phyloP scores from a whole-genome alignment of 1,140 invertebrate species.

The Venustaconcha ellipsiformis region DNA sequence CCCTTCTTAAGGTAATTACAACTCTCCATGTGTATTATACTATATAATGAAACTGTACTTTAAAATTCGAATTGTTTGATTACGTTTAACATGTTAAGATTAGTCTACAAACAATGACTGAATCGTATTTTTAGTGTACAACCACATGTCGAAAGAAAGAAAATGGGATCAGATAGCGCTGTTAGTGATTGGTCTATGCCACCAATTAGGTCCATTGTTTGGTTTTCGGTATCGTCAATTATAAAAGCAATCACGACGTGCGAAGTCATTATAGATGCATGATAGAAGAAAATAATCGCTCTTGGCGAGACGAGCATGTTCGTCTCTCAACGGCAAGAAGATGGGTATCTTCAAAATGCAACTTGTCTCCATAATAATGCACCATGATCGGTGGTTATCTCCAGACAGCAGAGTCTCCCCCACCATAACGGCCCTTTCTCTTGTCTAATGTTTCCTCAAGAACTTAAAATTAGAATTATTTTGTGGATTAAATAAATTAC shows the following conservation, averaged over 20 bases:
- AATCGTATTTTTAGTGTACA: neutral
- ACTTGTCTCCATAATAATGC: conserved; percentile 1
- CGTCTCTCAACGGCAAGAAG: no score
- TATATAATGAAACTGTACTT: neutral
- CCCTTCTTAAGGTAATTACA: conserved; percentile 22
- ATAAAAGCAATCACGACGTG: no score
- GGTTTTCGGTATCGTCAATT: no score
- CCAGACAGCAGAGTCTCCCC: neutral
- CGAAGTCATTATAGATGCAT: no score
- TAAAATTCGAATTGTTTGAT: neutral
- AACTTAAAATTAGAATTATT: neutral
- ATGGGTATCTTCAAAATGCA: neutral
- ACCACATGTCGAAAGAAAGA: neutral
- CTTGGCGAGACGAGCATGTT: no score
- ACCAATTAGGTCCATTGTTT: no score
- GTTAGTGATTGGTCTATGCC: neutral
- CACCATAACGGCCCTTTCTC: neutral
- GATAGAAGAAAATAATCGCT: no score
- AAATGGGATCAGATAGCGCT: neutral
- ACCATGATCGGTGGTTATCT: conserved; percentile 6
- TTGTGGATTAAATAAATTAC: neutral
- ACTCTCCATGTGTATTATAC: neutral
- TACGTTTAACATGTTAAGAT: neutral
- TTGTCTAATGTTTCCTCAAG: neutral
- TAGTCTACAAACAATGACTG: neutral